Percentiles rank a stretch among this genome's conserved stretches.
Conservation (phyloP, 2,888 invertebrate genomes). For the Apamea crenata region DNA sequence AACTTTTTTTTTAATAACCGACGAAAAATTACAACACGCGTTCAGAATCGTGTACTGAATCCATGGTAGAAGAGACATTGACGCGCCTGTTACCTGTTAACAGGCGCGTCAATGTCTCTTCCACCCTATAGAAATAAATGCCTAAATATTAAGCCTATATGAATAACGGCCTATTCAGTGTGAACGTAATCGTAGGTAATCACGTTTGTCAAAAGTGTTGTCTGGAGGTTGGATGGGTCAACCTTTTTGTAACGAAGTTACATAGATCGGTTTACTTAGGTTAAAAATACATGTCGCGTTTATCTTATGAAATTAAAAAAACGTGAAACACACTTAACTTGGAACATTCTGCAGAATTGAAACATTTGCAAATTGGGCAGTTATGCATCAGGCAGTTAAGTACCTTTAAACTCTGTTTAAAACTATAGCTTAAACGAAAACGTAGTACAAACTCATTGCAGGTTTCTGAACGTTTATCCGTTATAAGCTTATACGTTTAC, state of each 20-base stretch:
- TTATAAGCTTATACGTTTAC: neutral
- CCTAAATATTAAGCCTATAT: neutral
- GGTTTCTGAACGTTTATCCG: neutral
- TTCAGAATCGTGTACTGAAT: neutral
- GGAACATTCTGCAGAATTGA: neutral
- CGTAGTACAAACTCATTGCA: constrained; percentile 1
- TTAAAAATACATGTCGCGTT: constrained; percentile 22
- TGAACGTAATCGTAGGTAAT: neutral
- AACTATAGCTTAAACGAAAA: neutral
- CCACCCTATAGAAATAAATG: neutral
- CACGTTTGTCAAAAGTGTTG: constrained; percentile 18
- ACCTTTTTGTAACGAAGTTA: constrained; percentile 22
- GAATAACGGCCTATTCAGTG: neutral
- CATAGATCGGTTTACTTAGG: constrained; percentile 7
- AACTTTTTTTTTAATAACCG: too few species aligned
- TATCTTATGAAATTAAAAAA: neutral
- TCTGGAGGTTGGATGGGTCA: constrained; percentile 23
- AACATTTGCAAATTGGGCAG: neutral
- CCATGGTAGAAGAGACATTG: too few species aligned
- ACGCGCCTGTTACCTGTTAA: too few species aligned
- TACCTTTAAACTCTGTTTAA: constrained; percentile 5
- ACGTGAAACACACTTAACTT: constrained; percentile 1
- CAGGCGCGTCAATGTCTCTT: neutral
- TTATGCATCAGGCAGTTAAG: neutral
- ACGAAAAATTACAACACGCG: too few species aligned